These are phyloP conservation scores for Sebastes wilsoni DNA, from an alignment of 2,797 vertebrate species.

Conservation along the genomic window DNA sequence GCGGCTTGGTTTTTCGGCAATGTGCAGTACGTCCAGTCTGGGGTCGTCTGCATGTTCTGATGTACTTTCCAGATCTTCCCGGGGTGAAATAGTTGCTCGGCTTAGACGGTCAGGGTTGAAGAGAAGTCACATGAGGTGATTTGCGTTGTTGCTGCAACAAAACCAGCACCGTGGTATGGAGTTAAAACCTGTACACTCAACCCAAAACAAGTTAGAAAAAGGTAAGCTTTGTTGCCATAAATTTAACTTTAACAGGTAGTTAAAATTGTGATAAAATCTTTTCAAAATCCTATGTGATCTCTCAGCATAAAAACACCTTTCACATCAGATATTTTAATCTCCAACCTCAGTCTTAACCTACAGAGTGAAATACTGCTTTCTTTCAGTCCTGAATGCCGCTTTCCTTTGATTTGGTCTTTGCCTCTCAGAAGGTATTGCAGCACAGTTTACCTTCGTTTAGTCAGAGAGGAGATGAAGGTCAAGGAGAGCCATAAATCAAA, in stretches of 20 bases:
- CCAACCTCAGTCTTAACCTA: background rate
- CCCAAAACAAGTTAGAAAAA: slow-evolving; percentile 21
- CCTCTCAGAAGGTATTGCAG: slow-evolving; percentile 13
- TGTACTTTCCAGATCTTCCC: slow-evolving; percentile 76
- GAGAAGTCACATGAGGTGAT: slow-evolving; percentile 74
- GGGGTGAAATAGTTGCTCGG: slow-evolving; percentile 51
- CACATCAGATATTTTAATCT: background rate
- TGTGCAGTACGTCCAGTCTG: slow-evolving; percentile 44
- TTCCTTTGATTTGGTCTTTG: slow-evolving; percentile 46
- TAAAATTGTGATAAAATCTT: background rate
- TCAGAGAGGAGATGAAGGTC: slow-evolving; percentile 43
- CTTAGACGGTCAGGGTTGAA: slow-evolving; percentile 61
- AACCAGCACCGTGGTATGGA: slow-evolving; percentile 21
- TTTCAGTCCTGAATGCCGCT: background rate
- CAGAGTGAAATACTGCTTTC: background rate
- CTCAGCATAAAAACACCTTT: background rate
- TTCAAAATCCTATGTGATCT: background rate
- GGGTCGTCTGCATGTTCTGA: slow-evolving; percentile 62
- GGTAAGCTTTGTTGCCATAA: background rate
- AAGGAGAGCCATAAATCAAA: slow-evolving; percentile 66
- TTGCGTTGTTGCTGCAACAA: slow-evolving; percentile 71
- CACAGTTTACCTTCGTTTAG: slow-evolving; percentile 35
- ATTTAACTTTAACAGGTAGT: background rate
- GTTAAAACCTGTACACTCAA: slow-evolving; percentile 11
- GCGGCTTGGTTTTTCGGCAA: slow-evolving; percentile 40